Percentiles rank a stretch among this genome's conserved stretches.
phyloP scores from a whole-genome alignment of 2,113 vertebrate genomes.

The Neopipo cinnamomea region DNA sequence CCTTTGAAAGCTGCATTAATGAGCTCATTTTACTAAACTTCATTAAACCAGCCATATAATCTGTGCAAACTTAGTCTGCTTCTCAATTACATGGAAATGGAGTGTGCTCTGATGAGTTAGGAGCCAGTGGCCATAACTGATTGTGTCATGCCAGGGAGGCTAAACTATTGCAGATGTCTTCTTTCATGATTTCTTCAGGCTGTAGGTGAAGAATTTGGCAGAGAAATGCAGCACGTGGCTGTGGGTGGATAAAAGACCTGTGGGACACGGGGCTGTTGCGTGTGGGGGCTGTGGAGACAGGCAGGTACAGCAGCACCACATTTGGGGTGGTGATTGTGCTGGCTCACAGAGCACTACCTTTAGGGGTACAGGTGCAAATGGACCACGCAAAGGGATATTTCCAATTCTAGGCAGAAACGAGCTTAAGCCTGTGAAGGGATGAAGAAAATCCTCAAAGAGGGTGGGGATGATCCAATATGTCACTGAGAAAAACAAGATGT shows the following conservation, averaged over 20 bases:
- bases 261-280: not conserved
- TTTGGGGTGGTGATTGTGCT: not conserved
- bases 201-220: not conserved
- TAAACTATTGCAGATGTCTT: constrained; percentile 38
- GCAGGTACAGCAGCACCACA: accelerated
- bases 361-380: not conserved
- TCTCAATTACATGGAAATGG: constrained; percentile 59
- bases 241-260: not conserved
- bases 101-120: not conserved
- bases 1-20: constrained; percentile 68
- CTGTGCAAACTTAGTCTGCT: constrained; percentile 56
- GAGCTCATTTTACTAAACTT: constrained; percentile 71
- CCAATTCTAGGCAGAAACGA: not conserved
- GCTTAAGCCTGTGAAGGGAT: not conserved
- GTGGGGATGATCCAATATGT: not conserved
- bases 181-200: not conserved
- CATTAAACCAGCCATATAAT: constrained; percentile 67
- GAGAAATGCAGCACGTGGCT: not conserved
- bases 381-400: not conserved
- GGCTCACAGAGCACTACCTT: not conserved
- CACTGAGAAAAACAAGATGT: not conserved
- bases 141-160: constrained; percentile 26
- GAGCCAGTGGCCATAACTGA: constrained; percentile 44
- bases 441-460: not conserved
- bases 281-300: not conserved